Conservation (phyloP, 1,140 invertebrate species). For the Heliothis virescens region DNA sequence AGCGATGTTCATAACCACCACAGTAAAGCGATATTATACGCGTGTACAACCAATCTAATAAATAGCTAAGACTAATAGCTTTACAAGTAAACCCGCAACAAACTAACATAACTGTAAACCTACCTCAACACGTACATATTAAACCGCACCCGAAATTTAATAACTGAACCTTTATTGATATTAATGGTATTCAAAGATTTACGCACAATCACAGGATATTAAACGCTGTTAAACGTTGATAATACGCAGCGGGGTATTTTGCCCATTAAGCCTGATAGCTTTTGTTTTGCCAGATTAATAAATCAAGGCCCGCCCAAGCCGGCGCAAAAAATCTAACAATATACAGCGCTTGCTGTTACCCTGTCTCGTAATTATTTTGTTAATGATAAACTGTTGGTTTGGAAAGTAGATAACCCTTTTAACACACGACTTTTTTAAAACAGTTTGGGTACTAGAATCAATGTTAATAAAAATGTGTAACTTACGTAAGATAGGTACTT, state of each 20-base stretch:
- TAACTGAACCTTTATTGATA: constrained; percentile 26
- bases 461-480: no score
- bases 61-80: neutral
- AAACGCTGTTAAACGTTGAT: constrained; percentile 37
- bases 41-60: neutral
- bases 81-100: neutral
- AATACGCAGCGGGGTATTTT: constrained; percentile 27
- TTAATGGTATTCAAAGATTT: constrained; percentile 38
- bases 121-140: constrained; percentile 24
- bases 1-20: no score
- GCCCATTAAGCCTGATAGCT: constrained; percentile 42
- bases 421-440: no score
- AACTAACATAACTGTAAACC: constrained; percentile 16
- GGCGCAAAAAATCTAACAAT: constrained; percentile 30
- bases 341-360: constrained; percentile 5
- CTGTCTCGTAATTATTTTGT: constrained; percentile 24
- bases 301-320: constrained; percentile 7
- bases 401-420: no score
- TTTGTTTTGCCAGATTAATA: constrained; percentile 42
- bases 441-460: no score
- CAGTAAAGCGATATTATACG: no score
- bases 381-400: neutral
- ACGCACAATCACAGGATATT: constrained; percentile 40
- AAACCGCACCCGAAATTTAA: constrained; percentile 29
- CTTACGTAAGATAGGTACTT: no score